Evolutionary conservation across 2,888 invertebrate species (phyloP), one percentile per base, ranked within the genome.

Genomic region (Eilema caniola): DNA sequence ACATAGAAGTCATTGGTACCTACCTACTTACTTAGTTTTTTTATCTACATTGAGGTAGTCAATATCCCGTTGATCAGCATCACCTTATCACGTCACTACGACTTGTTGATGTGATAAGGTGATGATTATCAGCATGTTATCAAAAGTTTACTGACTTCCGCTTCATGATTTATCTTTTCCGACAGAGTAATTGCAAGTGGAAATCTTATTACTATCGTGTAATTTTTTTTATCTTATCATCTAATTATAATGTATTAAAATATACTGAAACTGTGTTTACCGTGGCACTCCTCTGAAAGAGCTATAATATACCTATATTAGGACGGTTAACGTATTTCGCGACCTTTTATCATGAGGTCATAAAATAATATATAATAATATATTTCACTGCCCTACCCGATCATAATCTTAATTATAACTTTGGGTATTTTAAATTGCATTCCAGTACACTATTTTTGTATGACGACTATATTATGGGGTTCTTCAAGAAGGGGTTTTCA

Each of bases 41-140:
- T 53, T 53, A 53, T n/a, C 53, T 10, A 53, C n/a, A 53, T 8
- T 53, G 53, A 53, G n/a, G 53, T 53, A 53, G n/a, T 5, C 53
- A 53, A n/a, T 53, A n/a, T 53, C n/a, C n/a, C n/a, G 53, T 53
- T 53, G 53, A 53, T 53, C n/a, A 20, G 10, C 20, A 53, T 53
- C 53, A n/a, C 5, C n/a, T 53, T 53, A 20, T 53, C 53, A 53
- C 53, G 8, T 53, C 53, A 53, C n/a, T 10, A n/a, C n/a, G 5
- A 53, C 53, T 53, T 53, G 53, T 53, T 53, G 53, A 53, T 53
- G 53, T 53, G n/a, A 53, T 53, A 53, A 53, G n/a, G 16, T 41
- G 16, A 41, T 47, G 47, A 20, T 47, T 47, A 47, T 47, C 47
- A 47, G 5, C 20, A 47, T 7, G 20, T 53, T 53, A 53, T 53